Conservation (phyloP, 2,797 vertebrate genomes). For the Cyclura pinguis region DNA sequence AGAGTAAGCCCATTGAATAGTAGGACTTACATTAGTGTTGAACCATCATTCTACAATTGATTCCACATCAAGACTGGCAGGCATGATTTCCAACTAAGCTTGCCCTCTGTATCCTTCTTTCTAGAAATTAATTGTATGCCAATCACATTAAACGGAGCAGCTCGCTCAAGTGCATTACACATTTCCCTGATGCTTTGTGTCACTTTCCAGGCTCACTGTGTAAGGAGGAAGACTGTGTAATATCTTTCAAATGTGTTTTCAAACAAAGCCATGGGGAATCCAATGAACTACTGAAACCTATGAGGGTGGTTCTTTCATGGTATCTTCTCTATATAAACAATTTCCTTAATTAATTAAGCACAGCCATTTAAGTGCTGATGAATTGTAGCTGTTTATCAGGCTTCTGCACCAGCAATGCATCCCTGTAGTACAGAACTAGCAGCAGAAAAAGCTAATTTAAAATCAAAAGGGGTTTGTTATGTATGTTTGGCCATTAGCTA, state of each 20-base stretch:
- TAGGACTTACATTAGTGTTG: too few species aligned
- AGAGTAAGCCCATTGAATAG: too few species aligned
- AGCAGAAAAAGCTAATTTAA: slow-evolving; percentile 10
- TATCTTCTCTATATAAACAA: slow-evolving; percentile 12
- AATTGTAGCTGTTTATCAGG: slow-evolving; percentile 15
- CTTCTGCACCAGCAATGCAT: neutral
- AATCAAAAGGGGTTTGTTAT: slow-evolving; percentile 30
- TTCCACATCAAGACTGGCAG: neutral
- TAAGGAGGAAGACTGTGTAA: neutral
- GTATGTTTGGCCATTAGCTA: slow-evolving; percentile 26
- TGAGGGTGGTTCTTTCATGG: slow-evolving; percentile 8
- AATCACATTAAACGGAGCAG: neutral
- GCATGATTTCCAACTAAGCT: neutral
- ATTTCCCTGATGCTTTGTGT: neutral
- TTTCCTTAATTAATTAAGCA: slow-evolving; percentile 41
- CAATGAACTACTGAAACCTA: neutral
- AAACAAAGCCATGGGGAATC: neutral
- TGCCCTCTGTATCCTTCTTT: too few species aligned
- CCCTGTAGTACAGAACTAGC: neutral
- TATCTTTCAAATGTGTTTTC: neutral
- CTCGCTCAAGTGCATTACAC: neutral
- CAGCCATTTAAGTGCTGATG: slow-evolving; percentile 12
- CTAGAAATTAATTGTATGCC: neutral
- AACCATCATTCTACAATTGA: too few species aligned
- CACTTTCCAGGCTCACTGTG: neutral